These are phyloP conservation scores for Odontomyia ornata DNA, from an alignment of 2,888 invertebrate species.

Conservation along the genomic window DNA sequence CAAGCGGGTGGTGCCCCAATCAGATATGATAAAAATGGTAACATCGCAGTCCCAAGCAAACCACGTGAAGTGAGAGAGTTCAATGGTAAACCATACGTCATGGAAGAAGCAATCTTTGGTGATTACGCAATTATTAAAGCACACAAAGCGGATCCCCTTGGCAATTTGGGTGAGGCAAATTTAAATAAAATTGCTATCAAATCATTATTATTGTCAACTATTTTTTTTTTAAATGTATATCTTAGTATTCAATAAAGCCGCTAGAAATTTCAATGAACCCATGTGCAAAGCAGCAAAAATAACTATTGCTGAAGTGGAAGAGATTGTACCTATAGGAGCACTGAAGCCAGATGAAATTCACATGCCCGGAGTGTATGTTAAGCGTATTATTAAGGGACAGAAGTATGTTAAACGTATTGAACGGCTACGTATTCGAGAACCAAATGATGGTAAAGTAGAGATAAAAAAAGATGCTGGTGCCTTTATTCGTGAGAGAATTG, in stretches of 20 bases:
- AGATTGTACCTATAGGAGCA: slow-evolving; percentile 87
- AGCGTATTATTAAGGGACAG: slow-evolving; percentile 80
- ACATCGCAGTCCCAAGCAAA: slow-evolving; percentile 80
- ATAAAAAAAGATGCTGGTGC: slow-evolving; percentile 66
- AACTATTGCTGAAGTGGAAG: slow-evolving; percentile 95
- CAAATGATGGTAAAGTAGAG: slow-evolving; percentile 55
- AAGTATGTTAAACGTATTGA: slow-evolving; percentile 93
- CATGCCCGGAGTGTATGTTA: slow-evolving; percentile 92
- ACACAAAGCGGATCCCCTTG: slow-evolving; percentile 93
- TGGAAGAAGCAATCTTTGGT: slow-evolving; percentile 96
- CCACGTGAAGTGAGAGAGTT: slow-evolving; percentile 78
- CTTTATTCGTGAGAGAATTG: slow-evolving; percentile 85
- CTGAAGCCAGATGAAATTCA: slow-evolving; percentile 85
- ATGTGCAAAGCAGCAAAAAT: slow-evolving; percentile 93
- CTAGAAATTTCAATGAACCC: slow-evolving; percentile 94
- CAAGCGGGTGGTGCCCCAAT: slow-evolving; percentile 97
- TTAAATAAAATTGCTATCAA: too few relatives aligned
- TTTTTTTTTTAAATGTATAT: too few relatives aligned
- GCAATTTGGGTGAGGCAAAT: slow-evolving; percentile 76
- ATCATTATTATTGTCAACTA: too few relatives aligned
- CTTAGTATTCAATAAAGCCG: slow-evolving; percentile 79
- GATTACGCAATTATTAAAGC: slow-evolving; percentile 97
- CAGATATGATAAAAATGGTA: slow-evolving; percentile 77
- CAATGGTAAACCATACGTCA: slow-evolving; percentile 86
- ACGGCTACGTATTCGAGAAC: slow-evolving; percentile 70